These are phyloP conservation scores for Cheilinus undulatus DNA, from an alignment of 2,113 vertebrate species.

Conservation along the genomic window DNA sequence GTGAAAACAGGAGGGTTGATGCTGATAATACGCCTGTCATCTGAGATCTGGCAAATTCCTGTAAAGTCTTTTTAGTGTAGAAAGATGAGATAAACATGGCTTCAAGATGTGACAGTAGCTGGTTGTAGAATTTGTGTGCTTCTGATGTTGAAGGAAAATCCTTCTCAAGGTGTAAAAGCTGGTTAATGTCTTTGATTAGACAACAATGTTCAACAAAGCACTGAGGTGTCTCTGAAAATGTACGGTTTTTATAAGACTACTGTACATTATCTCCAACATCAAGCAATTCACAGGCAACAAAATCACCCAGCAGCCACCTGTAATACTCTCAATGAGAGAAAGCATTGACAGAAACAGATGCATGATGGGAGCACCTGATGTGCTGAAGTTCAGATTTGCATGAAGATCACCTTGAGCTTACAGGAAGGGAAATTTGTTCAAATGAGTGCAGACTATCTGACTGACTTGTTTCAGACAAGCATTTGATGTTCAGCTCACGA, in stretches of 20 bases:
- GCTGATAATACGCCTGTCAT: conserved; percentile 61
- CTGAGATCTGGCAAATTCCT: conserved; percentile 47
- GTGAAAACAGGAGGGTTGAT: conserved; percentile 22
- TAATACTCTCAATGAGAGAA: neutral
- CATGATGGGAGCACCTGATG: neutral
- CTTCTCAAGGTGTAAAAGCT: conserved; percentile 5
- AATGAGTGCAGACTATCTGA: neutral
- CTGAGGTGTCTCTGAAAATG: neutral
- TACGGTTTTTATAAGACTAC: neutral
- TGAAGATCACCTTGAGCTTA: neutral
- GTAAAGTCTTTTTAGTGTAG: conserved; percentile 17
- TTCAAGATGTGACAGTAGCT: conserved; percentile 25
- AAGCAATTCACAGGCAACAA: neutral
- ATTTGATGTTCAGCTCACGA: neutral
- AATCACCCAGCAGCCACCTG: neutral
- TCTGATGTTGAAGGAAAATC: conserved; percentile 4
- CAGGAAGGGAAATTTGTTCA: neutral
- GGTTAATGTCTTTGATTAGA: conserved; percentile 24
- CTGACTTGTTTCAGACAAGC: neutral
- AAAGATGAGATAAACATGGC: conserved; percentile 35
- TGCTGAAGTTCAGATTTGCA: neutral
- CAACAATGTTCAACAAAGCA: neutral
- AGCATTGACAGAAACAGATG: neutral
- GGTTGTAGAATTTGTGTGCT: neutral
- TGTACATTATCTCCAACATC: neutral